phyloP scores from a whole-genome alignment of 2,888 invertebrate genomes.

The Amblyjoppa proteus region DNA sequence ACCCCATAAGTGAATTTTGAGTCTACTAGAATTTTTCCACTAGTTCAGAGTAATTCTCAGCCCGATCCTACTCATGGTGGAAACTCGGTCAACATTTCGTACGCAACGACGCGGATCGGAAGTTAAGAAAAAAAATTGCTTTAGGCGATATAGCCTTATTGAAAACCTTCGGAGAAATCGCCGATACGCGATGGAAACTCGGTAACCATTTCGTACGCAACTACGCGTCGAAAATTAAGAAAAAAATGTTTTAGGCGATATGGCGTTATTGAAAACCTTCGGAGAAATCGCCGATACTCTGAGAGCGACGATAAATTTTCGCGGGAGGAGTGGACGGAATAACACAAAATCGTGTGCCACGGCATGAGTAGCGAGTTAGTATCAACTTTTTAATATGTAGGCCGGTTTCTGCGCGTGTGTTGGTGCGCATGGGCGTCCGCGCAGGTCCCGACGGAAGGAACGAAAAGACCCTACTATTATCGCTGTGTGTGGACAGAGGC shows the following conservation, averaged over 20 bases:
- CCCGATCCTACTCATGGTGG: too few relatives aligned
- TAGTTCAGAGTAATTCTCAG: too few relatives aligned
- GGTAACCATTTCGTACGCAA: too few relatives aligned
- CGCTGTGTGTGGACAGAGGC: constrained; percentile 40
- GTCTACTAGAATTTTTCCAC: too few relatives aligned
- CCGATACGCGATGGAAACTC: neutral
- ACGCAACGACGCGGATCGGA: too few relatives aligned
- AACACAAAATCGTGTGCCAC: neutral
- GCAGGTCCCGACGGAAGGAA: constrained; percentile 21
- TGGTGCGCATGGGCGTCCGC: neutral
- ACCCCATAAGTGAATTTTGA: too few relatives aligned
- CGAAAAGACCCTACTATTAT: constrained; percentile 35
- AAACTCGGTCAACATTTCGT: too few relatives aligned
- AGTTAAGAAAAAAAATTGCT: too few relatives aligned
- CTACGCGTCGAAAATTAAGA: too few relatives aligned
- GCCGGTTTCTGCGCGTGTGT: neutral
- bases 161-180: neutral
- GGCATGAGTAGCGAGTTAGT: neutral
- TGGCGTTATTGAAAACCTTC: neutral
- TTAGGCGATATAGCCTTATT: neutral
- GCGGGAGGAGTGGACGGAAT: neutral
- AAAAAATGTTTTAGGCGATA: neutral
- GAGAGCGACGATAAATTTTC: neutral
- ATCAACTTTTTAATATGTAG: neutral
- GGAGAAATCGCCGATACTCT: neutral